Evolutionary conservation across 2,113 vertebrate genomes (phyloP).

Genomic region (Romanogobio albipinnatus): DNA sequence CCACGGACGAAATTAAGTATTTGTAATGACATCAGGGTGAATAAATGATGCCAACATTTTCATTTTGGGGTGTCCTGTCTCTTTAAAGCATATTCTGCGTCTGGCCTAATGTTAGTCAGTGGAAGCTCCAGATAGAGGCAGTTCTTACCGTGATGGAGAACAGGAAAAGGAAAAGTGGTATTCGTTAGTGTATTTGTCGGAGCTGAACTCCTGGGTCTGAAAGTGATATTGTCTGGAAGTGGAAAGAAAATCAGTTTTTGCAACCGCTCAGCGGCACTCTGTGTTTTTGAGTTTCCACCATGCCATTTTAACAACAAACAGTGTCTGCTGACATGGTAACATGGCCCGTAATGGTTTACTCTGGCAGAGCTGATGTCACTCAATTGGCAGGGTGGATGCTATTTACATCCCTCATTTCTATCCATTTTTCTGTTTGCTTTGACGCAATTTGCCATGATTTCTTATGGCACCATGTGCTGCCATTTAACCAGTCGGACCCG

Average conservation of each 20-base stretch:
- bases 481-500: not conserved
- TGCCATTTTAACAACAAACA: constrained; percentile 60
- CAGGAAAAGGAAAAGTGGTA: constrained; percentile 27
- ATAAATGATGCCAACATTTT: not conserved
- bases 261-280: constrained; percentile 30
- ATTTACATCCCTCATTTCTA: constrained; percentile 43
- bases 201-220: constrained; percentile 5
- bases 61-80: not conserved
- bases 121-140: not conserved
- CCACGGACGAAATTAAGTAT: not conserved
- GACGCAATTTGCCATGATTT: constrained; percentile 35
- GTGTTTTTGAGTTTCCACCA: constrained; percentile 38
- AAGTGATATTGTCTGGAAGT: constrained; percentile 13
- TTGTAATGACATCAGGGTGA: not conserved
- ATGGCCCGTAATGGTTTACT: constrained; percentile 38
- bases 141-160: constrained; percentile 6
- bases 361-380: constrained; percentile 56
- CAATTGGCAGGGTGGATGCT: constrained; percentile 19
- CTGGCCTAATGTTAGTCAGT: not conserved
- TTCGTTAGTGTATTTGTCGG: constrained; percentile 13
- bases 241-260: constrained; percentile 27
- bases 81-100: constrained; percentile 12
- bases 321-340: constrained; percentile 60
- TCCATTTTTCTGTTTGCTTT: constrained; percentile 46
- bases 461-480: constrained; percentile 16